Evolutionary conservation across 2,113 vertebrate genomes (phyloP).

Genomic region (Alexandromys fortis): DNA sequence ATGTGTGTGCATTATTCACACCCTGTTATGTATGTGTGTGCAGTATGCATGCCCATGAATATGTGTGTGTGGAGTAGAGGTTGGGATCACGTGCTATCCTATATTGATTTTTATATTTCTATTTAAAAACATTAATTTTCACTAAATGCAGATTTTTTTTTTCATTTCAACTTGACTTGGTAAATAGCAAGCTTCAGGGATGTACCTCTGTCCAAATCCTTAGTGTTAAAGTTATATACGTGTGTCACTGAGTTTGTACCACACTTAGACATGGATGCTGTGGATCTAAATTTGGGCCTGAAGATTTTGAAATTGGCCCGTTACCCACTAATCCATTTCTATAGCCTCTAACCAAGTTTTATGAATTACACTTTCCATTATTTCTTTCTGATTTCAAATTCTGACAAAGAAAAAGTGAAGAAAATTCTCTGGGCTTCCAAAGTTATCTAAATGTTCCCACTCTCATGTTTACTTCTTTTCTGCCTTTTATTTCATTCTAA

Average conservation of each 20-base stretch:
- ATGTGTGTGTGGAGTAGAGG: too few relatives aligned
- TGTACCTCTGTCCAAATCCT: not conserved
- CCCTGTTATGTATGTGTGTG: not conserved
- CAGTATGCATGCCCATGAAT: not conserved
- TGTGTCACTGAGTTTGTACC: too few relatives aligned
- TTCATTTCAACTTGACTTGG: not conserved
- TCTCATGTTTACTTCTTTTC: not conserved
- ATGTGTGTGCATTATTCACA: not conserved
- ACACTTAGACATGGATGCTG: too few relatives aligned
- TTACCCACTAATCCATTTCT: not conserved
- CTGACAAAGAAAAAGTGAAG: not conserved
- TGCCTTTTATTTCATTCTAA: not conserved
- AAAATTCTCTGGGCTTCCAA: not conserved
- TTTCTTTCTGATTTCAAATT: not conserved
- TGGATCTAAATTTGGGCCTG: too few relatives aligned
- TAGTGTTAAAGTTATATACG: not conserved
- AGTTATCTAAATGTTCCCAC: not conserved
- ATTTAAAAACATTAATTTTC: not conserved
- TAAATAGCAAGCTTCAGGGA: too few relatives aligned
- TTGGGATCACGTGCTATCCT: not conserved
- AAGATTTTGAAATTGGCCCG: rapidly evolving
- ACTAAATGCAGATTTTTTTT: not conserved
- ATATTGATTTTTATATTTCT: not conserved
- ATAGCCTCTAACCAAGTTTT: not conserved
- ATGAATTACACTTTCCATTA: not conserved